Evolutionary conservation across 2,888 invertebrate genomes (phyloP), one percentile per base, ranked within the genome.

Genomic region (Mantis religiosa): DNA sequence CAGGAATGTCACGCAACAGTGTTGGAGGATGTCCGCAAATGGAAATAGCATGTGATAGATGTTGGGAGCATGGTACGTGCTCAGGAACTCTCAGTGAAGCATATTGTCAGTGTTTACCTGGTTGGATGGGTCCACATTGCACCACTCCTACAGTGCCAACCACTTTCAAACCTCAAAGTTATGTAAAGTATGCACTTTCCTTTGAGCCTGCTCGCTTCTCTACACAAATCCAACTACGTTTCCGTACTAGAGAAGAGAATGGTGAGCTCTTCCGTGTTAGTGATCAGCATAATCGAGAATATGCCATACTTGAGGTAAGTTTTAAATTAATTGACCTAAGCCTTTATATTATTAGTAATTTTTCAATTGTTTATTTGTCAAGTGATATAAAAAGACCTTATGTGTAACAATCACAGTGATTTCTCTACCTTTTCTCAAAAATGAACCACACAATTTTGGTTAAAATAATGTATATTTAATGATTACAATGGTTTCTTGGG

Each of bases 31-130:
- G 95, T 92, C 92, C 93, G 4, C 93, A 93, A 25, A 94, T 94
- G 89, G 95, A 95, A 90, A 93, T 94, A 34, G 92, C 92, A 6
- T 94, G 95, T 91, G 93, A 94, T 89, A 90, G 91, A 83, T 93
- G 93, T 90, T 92, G 92, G 89, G 92, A 93, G 89, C 93, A 94
- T 90, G 94, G 94, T 8, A 91, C 92, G 27, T 95, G 95, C 91
- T 92, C 93, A 83, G 94, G 94, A 25, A 93, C 93, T 90, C 92
- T 92, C 89, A 92, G 92, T 89, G 92, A 92, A 87, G 91, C 92
- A 89, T 92, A 92, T 82, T 95, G 95, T 92, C 93, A 94, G 82
- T 95, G 95, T 91, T 93, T 94, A 90, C 94, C 95, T 2, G 95
- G 95, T 20, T 95, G 93, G 93, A 93, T 93, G 30, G 95, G 95